A percentile compares a stretch with the other conserved stretches of the same genome.
These are phyloP conservation scores for Gymnothorax reevesii DNA, from an alignment of 2,797 vertebrate genomes.

Conservation along the genomic window DNA sequence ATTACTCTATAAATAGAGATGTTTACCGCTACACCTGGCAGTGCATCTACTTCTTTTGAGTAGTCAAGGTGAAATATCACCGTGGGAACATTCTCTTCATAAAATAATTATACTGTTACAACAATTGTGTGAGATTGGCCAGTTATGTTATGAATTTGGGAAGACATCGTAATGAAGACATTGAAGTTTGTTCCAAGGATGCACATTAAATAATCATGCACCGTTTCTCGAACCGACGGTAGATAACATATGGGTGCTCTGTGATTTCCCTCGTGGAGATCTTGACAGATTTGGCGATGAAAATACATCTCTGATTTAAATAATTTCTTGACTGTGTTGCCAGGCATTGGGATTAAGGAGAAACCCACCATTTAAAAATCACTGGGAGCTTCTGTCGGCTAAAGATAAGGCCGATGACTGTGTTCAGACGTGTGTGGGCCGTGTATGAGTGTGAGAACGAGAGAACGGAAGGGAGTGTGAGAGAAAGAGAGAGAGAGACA, in stretches of 20 bases:
- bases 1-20: not conserved
- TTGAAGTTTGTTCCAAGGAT: not conserved
- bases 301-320: slow-evolving; percentile 12
- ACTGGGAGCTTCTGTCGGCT: not conserved
- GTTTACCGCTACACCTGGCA: too few relatives aligned
- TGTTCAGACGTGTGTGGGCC: not conserved
- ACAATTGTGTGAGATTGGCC: not conserved
- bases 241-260: not conserved
- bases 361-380: not conserved
- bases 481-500: not conserved
- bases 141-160: not conserved
- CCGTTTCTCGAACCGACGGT: not conserved
- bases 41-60: not conserved
- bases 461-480: too few relatives aligned
- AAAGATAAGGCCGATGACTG: slow-evolving; percentile 5
- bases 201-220: not conserved
- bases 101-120: not conserved
- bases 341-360: not conserved
- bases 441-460: not conserved
- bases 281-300: not conserved
- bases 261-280: not conserved
- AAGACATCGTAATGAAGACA: not conserved
- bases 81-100: not conserved
- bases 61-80: not conserved
- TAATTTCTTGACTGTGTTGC: not conserved